Evolutionary conservation across 2,797 vertebrate genomes (phyloP), one percentile per base, ranked within the genome.

Genomic region (Sparus aurata): DNA sequence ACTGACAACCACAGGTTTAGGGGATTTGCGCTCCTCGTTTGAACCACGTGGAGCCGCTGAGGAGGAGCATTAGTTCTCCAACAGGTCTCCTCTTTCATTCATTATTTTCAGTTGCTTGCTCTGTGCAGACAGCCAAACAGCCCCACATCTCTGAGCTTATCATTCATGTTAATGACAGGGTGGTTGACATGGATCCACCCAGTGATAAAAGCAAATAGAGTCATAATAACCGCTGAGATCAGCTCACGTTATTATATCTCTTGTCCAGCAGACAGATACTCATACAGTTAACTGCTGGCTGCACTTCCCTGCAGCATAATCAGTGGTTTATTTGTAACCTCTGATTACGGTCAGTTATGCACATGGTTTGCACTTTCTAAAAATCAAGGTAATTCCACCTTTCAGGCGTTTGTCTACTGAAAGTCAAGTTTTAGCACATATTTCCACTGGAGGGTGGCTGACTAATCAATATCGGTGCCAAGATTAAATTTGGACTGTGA

Each of bases 251-350:
- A 90, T 92, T 87, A 90, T 73, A 71, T 81, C 82, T 78, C 83
- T 86, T 86, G 83, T 87, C 86, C 89, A 80, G 75, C 83, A 94
- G 91, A 90, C 89, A 80, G 79, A 85, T 41, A 65, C 80, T 91
- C 89, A 91, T 80, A 41, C 71, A 77, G 65, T 75, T 88, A 92
- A 93, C 82, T 89, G 87, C 75, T 53, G 67, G 61, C 80, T 92
- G 63, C 53, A 77, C 74, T 73, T 90, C 66, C 45, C 81, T 70
- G 75, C 69, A 74, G 63, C 74, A 82, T 92, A 92, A 92, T 91
- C 89, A 90, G 52, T 27, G 71, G 75, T 58, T 87, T 85, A 83
- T 85, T 67, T 77, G 25, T 50, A 90, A 69, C 69, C 82, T 78
- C 77, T 85, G 83, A 89, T 93, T 91, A 90, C 53, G 54, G 85